Evolutionary conservation across 1,140 invertebrate genomes (phyloP), one percentile per base, ranked within the genome.

Genomic region (Drosophila willistoni): DNA sequence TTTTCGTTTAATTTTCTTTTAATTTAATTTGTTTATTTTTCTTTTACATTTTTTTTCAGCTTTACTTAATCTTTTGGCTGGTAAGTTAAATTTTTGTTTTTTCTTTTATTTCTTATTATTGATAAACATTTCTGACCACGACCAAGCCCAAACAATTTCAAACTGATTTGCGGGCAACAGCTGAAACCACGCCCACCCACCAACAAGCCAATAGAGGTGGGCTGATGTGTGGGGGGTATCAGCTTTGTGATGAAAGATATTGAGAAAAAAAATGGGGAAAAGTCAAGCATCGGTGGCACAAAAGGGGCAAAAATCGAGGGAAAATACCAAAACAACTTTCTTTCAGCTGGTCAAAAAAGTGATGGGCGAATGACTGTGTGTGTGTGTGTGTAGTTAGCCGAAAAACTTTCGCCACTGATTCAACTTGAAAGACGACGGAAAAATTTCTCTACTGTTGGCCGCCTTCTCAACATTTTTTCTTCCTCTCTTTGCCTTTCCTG

Each of bases 61-160:
- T 29, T 65, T 87, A 47, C 68, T 87, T 33, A 79, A 71, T 59
- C 80, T 87, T 2, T 68, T 87, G 56, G 84, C 83, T 51, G 83
- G 83, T 87, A 71, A 87, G 83, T 87, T 66, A 2, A 64, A 17
- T 51, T 22, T 47, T 19, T 65, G 34, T 63, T 77, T 64, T 68
- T 59, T 22, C 22, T 64, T 17, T 12, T 36, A 59, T 63, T 17
- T 54, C 17, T 34, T 70, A 87, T 89, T 87, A 81, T 87, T 67
- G 75, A 73, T 81, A 68, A 7, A 14, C n/a, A 9, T 47, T 65
- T 79, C 70, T 71, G 67, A 71, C 78, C 51, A 14, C 14, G 74
- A 57, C 70, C 79, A 77, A 77, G 51, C 83, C 83, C 83, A 73
- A 89, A 77, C 83, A 83, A 89, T 87, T 87, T 82, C 66, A 61